Evolutionary conservation across 2,888 invertebrate species (phyloP).

Genomic region (Odontothrips loti): DNA sequence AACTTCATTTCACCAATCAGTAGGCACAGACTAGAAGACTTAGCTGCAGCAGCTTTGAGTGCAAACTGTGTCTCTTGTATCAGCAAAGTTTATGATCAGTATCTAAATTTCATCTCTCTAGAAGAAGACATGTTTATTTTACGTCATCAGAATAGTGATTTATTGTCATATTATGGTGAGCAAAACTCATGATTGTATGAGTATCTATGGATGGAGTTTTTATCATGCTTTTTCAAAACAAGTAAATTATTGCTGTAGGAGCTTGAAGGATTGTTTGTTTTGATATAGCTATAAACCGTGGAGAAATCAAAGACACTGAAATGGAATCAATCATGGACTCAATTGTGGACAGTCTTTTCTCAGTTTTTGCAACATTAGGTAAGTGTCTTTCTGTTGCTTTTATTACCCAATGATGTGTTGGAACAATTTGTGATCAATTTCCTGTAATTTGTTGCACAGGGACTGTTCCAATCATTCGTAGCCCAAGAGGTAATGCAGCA

Average conservation of each 20-base stretch:
- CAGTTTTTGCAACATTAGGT: conserved; percentile 95
- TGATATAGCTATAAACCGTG: conserved; percentile 80
- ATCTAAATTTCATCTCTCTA: conserved; percentile 94
- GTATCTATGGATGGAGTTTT: too few relatives aligned
- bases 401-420: not conserved
- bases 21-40: conserved; percentile 87
- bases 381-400: conserved; percentile 39
- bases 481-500: conserved; percentile 93
- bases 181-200: too few relatives aligned
- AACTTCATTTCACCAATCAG: conserved; percentile 96
- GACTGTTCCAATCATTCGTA: conserved; percentile 82
- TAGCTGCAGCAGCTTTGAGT: conserved; percentile 88
- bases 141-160: conserved; percentile 86
- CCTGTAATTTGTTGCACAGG: conserved; percentile 47
- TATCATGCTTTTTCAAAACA: conserved; percentile 11
- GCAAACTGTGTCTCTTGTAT: conserved; percentile 87
- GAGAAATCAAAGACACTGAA: conserved; percentile 90
- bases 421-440: conserved; percentile 4
- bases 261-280: not conserved
- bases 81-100: conserved; percentile 95
- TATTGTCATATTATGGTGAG: conserved; percentile 86
- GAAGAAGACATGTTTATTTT: conserved; percentile 97
- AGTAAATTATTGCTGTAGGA: not conserved
- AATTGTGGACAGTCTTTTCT: conserved; percentile 94
- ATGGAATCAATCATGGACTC: conserved; percentile 91